Evolutionary conservation across 1,140 invertebrate species (phyloP).

Genomic region (Cydia amplana): DNA sequence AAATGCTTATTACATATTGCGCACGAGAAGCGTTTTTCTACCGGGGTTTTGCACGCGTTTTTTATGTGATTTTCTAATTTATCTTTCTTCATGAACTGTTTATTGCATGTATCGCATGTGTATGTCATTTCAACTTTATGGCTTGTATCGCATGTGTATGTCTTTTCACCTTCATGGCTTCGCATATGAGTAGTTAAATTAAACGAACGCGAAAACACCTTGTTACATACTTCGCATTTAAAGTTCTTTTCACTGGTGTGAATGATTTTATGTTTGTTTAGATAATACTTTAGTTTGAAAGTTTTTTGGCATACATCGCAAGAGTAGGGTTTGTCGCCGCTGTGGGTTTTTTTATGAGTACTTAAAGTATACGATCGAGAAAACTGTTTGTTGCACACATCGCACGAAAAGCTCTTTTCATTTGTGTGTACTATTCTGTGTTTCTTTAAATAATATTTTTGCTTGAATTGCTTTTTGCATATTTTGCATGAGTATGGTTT

Average conservation of each 20-base stretch:
- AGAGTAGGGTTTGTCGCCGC: too few species aligned
- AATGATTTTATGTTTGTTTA: neutral
- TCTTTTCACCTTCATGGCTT: neutral
- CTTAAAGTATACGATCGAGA: too few species aligned
- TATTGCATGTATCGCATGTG: neutral
- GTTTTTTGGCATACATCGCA: neutral
- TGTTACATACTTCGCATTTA: neutral
- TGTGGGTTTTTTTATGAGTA: too few species aligned
- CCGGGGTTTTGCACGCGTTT: neutral
- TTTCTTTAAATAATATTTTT: too few species aligned
- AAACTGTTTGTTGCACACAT: too few species aligned
- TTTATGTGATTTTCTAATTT: neutral
- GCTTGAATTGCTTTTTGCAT: too few species aligned
- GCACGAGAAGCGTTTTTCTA: neutral
- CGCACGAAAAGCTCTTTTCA: too few species aligned
- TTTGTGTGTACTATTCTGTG: too few species aligned
- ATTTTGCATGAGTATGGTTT: neutral
- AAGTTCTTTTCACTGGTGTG: neutral
- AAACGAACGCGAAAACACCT: neutral
- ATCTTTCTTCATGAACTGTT: neutral
- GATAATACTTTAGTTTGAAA: neutral
- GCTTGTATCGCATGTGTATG: neutral
- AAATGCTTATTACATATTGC: neutral
- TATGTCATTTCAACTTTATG: neutral
- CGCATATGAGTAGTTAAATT: neutral